Percentiles rank a stretch among this genome's conserved stretches.
These are phyloP conservation scores for Xanthorhoe designata DNA, from an alignment of 2,888 invertebrate species.

Conservation along the genomic window DNA sequence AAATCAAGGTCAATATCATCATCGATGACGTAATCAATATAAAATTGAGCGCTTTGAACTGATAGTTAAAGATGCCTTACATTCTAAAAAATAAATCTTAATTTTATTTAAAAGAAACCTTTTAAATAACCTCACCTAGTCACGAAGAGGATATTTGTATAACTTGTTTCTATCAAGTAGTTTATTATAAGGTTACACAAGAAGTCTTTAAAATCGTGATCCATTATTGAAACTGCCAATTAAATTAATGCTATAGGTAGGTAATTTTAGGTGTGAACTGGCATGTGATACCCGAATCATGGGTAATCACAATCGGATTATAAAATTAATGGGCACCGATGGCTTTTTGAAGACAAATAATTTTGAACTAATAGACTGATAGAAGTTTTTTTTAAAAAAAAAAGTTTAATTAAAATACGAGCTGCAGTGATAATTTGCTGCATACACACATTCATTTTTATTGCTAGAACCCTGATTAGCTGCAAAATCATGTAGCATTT, in stretches of 20 bases:
- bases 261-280: constrained; percentile 28
- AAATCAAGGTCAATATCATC: neutral
- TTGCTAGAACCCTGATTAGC: too few relatives aligned
- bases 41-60: neutral
- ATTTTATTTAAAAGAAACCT: constrained; percentile 9
- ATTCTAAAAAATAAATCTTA: constrained; percentile 2
- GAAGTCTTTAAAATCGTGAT: constrained; percentile 35
- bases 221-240: constrained; percentile 29
- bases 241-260: constrained; percentile 15
- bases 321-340: neutral
- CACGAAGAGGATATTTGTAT: constrained; percentile 20
- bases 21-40: neutral
- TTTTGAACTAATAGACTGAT: too few relatives aligned
- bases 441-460: too few relatives aligned
- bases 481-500: too few relatives aligned
- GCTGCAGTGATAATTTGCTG: too few relatives aligned
- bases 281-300: constrained; percentile 11
- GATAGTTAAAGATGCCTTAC: neutral
- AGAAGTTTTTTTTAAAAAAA: too few relatives aligned
- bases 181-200: constrained; percentile 21
- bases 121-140: constrained; percentile 33
- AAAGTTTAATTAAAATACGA: too few relatives aligned
- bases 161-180: constrained; percentile 13
- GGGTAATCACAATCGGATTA: neutral
- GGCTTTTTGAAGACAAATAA: too few relatives aligned